These are phyloP conservation scores for Crotalus horridus DNA, from an alignment of 2,113 vertebrate genomes.

Conservation along the genomic window DNA sequence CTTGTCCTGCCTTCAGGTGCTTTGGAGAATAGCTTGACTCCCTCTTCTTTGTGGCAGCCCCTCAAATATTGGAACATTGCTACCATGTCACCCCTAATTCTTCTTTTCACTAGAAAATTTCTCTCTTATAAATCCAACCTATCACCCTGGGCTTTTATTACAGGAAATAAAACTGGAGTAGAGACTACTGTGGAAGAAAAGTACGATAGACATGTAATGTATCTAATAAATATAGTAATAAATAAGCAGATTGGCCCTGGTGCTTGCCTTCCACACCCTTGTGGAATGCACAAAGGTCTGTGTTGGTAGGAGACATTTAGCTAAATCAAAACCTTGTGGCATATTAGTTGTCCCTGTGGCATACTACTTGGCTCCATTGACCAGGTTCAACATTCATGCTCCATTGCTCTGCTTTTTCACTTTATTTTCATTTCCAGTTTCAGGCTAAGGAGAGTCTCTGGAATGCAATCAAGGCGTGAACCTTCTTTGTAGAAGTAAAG, in stretches of 20 bases:
- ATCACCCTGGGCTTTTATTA: not conserved
- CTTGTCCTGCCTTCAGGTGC: not conserved
- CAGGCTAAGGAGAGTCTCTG: slow-evolving; percentile 27
- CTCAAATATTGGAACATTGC: not conserved
- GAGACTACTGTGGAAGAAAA: not conserved
- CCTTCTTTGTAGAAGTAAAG: slow-evolving; percentile 20
- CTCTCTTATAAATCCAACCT: not conserved
- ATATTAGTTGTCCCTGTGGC: not conserved
- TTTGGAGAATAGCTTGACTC: not conserved
- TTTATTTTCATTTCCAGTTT: slow-evolving; percentile 43
- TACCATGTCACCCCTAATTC: not conserved
- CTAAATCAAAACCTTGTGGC: slow-evolving; percentile 32
- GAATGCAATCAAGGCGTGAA: slow-evolving; percentile 23
- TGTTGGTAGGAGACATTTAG: slow-evolving; percentile 11
- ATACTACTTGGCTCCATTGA: slow-evolving; percentile 14
- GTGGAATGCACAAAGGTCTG: not conserved
- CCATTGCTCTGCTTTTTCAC: not conserved
- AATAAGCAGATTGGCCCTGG: not conserved
- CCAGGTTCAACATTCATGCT: slow-evolving; percentile 38
- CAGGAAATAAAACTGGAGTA: not conserved
- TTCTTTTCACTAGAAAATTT: not conserved
- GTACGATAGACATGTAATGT: not conserved
- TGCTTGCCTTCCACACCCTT: slow-evolving; percentile 38
- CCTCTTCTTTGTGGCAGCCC: not conserved
- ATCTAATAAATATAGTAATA: not conserved